Conservation (phyloP, 2,888 invertebrate species). For the Oegoconia quadripuncta region DNA sequence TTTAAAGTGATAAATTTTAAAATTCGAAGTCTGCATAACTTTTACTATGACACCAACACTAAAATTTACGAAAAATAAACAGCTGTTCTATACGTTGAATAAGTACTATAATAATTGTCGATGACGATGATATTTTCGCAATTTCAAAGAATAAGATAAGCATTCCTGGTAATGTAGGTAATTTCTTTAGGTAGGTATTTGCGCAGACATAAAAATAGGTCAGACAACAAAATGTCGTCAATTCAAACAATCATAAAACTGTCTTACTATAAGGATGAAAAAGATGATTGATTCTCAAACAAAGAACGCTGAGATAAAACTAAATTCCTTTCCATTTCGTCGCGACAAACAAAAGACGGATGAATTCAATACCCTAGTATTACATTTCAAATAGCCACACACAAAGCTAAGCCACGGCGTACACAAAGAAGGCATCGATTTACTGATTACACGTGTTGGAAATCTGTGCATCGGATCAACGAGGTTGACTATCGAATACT, state of each 20-base stretch:
- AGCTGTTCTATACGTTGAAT: no score
- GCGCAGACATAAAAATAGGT: not conserved
- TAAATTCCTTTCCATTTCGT: conserved; percentile 5
- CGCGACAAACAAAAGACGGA: not conserved
- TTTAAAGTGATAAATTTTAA: no score
- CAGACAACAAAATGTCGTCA: conserved; percentile 1
- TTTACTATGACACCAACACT: no score
- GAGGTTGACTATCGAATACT: conserved; percentile 9
- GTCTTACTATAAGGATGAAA: not conserved
- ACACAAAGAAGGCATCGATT: conserved; percentile 32
- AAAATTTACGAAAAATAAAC: no score
- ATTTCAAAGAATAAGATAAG: not conserved
- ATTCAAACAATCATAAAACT: conserved; percentile 2
- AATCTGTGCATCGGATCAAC: conserved; percentile 23
- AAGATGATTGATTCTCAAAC: conserved; percentile 2
- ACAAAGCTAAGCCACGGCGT: conserved; percentile 24
- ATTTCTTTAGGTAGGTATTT: not conserved
- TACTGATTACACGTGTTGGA: conserved; percentile 26
- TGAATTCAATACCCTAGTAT: not conserved
- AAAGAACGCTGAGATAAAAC: no score
- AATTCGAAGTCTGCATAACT: no score
- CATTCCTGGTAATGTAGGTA: not conserved
- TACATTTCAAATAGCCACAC: conserved; percentile 16
- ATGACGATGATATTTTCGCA: no score
- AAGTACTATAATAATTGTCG: no score